Percentiles rank a stretch among this genome's conserved stretches.
Conservation (phyloP, 2,113 vertebrate species). For the Aptenodytes patagonicus region DNA sequence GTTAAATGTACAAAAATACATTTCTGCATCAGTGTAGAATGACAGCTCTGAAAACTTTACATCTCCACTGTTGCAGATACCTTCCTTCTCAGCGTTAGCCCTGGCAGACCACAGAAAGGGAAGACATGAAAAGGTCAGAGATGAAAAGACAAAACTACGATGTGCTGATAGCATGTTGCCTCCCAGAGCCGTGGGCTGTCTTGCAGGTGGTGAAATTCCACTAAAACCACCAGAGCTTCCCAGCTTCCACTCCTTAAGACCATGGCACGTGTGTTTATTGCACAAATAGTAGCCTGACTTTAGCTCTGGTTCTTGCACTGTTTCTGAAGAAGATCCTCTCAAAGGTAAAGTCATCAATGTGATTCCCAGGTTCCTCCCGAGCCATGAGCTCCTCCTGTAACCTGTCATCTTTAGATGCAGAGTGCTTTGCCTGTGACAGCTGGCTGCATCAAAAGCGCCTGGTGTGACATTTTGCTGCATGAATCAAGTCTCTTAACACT, state of each 20-base stretch:
- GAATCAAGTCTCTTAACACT: background rate
- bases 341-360: background rate
- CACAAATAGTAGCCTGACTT: background rate
- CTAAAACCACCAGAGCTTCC: background rate
- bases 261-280: background rate
- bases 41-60: background rate
- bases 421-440: background rate
- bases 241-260: background rate
- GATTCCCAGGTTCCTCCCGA: background rate
- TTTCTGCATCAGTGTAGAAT: background rate
- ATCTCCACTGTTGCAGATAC: background rate
- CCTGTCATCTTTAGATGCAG: background rate
- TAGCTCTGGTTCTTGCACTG: background rate
- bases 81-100: background rate
- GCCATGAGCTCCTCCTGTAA: background rate
- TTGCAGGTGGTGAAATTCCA: background rate
- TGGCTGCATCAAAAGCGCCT: background rate
- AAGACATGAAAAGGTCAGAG: background rate
- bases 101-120: background rate
- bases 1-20: background rate
- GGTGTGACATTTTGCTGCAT: background rate
- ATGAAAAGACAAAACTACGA: background rate
- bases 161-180: rapidly evolving
- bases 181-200: background rate
- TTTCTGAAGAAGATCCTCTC: background rate